phyloP scores from a whole-genome alignment of 2,888 invertebrate species.

The Tenthredo scrophulariae region DNA sequence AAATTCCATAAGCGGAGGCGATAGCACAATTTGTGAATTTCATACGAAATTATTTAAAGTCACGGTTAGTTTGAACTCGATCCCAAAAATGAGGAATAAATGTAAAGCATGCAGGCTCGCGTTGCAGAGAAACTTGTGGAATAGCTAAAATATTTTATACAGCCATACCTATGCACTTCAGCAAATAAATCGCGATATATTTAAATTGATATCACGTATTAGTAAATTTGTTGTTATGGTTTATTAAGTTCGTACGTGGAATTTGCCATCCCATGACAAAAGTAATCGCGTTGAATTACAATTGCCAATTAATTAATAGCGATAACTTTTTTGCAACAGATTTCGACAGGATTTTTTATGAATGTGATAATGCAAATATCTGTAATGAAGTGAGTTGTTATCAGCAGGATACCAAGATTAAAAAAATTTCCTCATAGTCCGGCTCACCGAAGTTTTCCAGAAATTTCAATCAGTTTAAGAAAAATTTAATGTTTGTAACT shows the following conservation, averaged over 20 bases:
- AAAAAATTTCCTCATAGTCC: background rate
- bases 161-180: background rate
- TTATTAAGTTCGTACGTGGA: no score
- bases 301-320: slow-evolving; percentile 3
- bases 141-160: background rate
- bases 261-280: background rate
- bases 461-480: background rate
- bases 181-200: background rate
- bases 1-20: background rate
- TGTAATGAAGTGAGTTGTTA: background rate
- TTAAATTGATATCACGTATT: slow-evolving; percentile 19
- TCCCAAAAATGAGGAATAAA: background rate
- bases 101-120: background rate
- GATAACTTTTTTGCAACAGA: background rate
- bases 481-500: background rate
- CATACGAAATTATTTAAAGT: background rate
- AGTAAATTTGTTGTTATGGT: background rate
- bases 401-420: background rate
- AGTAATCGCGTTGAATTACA: slow-evolving; percentile 1
- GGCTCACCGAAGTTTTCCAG: background rate
- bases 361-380: background rate
- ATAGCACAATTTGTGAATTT: background rate
- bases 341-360: background rate
- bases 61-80: background rate
- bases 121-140: background rate